Conservation (phyloP, 2,113 vertebrate genomes). For the Emberiza fucata region DNA sequence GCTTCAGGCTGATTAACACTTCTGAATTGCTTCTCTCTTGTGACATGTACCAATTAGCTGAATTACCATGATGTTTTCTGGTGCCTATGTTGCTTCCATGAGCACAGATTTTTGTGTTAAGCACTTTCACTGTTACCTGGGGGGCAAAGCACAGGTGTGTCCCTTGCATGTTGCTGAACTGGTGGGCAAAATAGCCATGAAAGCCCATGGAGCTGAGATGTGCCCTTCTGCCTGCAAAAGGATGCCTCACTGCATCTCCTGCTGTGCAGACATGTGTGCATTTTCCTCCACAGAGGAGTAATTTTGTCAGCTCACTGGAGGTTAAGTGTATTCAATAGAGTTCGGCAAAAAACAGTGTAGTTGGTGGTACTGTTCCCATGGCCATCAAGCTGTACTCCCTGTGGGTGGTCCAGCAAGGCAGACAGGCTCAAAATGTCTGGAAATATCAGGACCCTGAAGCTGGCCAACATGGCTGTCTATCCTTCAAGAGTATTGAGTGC, state of each 20-base stretch:
- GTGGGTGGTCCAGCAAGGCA: conserved; percentile 12
- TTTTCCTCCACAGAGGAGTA: background rate
- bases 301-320: background rate
- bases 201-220: background rate
- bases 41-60: background rate
- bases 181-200: background rate
- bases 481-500: background rate
- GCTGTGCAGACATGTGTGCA: background rate
- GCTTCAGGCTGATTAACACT: background rate
- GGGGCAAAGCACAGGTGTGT: background rate
- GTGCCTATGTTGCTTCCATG: background rate
- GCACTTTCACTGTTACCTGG: background rate
- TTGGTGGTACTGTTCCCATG: background rate
- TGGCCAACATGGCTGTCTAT: background rate
- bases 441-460: background rate
- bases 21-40: background rate
- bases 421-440: background rate
- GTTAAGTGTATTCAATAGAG: background rate
- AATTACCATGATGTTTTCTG: background rate
- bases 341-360: background rate
- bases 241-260: background rate
- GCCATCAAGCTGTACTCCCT: background rate
- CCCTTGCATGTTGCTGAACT: background rate
- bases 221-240: background rate
- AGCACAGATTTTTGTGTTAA: background rate